Conservation (phyloP, 1,140 invertebrate genomes). For the Daktulosphaira vitifoliae region DNA sequence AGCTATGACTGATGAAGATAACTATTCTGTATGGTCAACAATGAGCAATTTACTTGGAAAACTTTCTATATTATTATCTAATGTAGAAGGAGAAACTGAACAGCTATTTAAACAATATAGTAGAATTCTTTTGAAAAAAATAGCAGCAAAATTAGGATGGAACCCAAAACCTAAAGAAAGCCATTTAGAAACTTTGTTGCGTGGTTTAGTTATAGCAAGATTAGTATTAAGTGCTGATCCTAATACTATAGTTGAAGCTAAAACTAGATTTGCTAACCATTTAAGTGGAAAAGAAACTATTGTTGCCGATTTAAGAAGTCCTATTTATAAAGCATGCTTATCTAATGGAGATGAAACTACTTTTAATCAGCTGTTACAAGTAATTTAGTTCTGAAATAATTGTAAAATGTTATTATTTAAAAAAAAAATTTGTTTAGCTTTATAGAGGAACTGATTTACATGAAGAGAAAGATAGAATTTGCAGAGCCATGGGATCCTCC, state of each 20-base stretch:
- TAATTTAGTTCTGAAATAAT: constrained; percentile 38
- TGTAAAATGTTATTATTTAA: not conserved
- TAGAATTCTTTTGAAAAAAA: constrained; percentile 56
- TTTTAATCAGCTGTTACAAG: constrained; percentile 68
- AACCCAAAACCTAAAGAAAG: constrained; percentile 61
- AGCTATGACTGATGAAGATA: constrained; percentile 75
- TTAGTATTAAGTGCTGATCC: constrained; percentile 73
- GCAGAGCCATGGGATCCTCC: constrained; percentile 67
- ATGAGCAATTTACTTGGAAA: constrained; percentile 71
- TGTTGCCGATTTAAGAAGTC: constrained; percentile 76
- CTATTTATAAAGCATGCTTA: constrained; percentile 79
- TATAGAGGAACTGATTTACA: constrained; percentile 78
- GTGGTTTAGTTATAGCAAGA: constrained; percentile 70
- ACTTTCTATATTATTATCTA: constrained; percentile 62
- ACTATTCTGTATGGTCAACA: constrained; percentile 86
- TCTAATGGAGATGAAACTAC: constrained; percentile 58
- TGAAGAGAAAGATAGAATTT: constrained; percentile 87
- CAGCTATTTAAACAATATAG: constrained; percentile 65
- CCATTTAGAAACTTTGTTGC: constrained; percentile 74
- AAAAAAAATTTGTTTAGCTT: constrained; percentile 47
- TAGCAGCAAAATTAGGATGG: constrained; percentile 70
- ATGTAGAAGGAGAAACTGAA: constrained; percentile 57
- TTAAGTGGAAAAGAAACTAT: constrained; percentile 52
- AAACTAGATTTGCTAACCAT: constrained; percentile 62
- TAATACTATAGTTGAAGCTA: constrained; percentile 64